Conservation (phyloP, 1,140 invertebrate genomes). For the Tribolium madens region DNA sequence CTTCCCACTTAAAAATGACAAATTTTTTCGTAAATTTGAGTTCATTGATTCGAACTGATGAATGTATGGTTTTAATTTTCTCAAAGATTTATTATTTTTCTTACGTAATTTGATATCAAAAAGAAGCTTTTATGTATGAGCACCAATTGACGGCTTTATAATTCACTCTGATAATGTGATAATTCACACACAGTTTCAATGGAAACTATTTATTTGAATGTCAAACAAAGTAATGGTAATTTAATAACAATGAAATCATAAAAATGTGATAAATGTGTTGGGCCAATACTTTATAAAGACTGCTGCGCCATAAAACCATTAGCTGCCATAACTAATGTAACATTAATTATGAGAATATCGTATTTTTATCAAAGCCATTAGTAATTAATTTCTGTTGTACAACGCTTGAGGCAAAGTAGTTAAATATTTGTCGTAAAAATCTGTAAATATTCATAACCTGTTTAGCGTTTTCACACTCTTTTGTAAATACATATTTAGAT, state of each 20-base stretch:
- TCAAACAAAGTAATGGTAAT: neutral
- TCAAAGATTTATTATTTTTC: conserved; percentile 3
- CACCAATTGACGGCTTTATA: neutral
- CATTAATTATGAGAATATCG: conserved; percentile 4
- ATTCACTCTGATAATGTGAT: too few species aligned
- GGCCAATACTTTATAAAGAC: too few species aligned
- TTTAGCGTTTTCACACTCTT: neutral
- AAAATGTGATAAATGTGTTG: conserved; percentile 8
- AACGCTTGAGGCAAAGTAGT: neutral
- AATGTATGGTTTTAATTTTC: neutral
- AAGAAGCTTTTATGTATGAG: conserved; percentile 1
- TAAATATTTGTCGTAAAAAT: neutral
- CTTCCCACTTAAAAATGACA: too few species aligned
- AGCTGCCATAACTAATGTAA: neutral
- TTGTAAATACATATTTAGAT: conserved; percentile 26
- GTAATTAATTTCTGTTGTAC: conserved; percentile 25
- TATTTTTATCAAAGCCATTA: conserved; percentile 8
- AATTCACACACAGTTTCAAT: too few species aligned
- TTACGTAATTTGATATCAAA: conserved; percentile 10
- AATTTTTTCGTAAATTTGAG: neutral
- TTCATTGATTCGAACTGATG: neutral
- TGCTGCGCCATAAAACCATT: neutral
- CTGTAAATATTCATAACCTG: neutral
- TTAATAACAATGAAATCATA: conserved; percentile 13
- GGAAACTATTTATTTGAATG: neutral